Base-by-base conservation (phyloP, 2,113 vertebrate species). In the Neogale vison region DNA sequence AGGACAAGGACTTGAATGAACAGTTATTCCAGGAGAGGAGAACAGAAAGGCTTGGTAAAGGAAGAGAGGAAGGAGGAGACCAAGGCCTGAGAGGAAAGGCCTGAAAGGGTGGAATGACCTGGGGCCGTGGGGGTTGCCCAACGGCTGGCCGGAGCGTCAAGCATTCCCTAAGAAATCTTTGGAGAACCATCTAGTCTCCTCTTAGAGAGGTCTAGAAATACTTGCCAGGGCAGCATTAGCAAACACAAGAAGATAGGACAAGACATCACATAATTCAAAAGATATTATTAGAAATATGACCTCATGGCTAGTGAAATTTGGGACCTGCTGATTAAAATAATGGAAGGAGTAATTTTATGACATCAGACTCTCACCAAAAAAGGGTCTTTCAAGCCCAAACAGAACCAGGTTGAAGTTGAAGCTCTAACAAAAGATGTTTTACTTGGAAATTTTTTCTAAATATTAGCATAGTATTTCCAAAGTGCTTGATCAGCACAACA, bases 371-470 rank as follows among this genome's bases (percentile, higher is more conserved):
- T 3, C 1, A 21, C 47, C 29, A 21, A 1, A 14, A 13, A 24
- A 17, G 11, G 26, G 6, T 67, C 47, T 86, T 65, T 93, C 63
- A 82, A 88, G 82, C 24, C 9, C 72, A 82, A 34, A 83, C 18
- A 86, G 94, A 87, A 79, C 45, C 52, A 95, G 12, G 26, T 18
- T 59, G 57, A 96, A 87, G 36, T n/a, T 50, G 50, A 83, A 39
- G 7, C 15, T 90, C 18, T 93, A 26, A 45, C 13, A 18, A 10
- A 81, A 90, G 82, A 85, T 24, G 59, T 63, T 31, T 23, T 47
- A 36, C 24, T 88, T 93, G 52, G 61, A 36, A 45, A 34, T 3
- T 10, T 65, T 72, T 69, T n/a, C 42, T 50, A 59, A 94, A 67
- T 82, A 63, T 29, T 79, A 42, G n/a, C 12, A 3, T n/a, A 47